Conservation (phyloP, 2,888 invertebrate genomes). For the Sinodicranocentrus sp. region DNA sequence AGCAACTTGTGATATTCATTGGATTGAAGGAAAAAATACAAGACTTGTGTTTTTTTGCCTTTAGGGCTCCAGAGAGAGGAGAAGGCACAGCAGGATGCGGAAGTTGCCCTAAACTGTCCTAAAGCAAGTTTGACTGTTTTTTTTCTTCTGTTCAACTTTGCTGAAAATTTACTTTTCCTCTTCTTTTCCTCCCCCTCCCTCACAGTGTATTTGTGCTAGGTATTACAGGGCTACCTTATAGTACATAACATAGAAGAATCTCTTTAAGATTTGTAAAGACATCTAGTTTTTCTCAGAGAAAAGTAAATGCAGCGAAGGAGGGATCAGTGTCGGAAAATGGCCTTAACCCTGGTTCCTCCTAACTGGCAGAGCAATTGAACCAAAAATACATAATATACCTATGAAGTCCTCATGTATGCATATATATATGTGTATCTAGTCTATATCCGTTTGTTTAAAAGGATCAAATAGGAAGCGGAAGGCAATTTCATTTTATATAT, state of each 20-base stretch:
- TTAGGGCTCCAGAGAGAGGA: conserved; percentile 30
- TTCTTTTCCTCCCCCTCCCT: conserved; percentile 44
- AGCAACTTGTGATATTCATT: too few species aligned
- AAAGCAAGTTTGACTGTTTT: conserved; percentile 53
- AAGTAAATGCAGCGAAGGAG: conserved; percentile 37
- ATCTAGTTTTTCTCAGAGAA: too few species aligned
- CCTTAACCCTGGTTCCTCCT: conserved; percentile 62
- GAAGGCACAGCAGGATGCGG: conserved; percentile 53
- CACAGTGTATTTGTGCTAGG: conserved; percentile 15
- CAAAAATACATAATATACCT: not conserved
- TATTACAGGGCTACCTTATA: conserved; percentile 28
- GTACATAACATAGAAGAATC: conserved; percentile 28
- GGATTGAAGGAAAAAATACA: too few species aligned
- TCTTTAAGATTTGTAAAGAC: too few species aligned
- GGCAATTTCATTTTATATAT: conserved; percentile 57
- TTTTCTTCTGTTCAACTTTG: conserved; percentile 53
- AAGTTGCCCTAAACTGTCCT: conserved; percentile 63
- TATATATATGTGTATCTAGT: too few species aligned
- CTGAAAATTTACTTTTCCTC: conserved; percentile 64
- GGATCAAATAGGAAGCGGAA: conserved; percentile 47
- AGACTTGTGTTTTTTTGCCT: conserved; percentile 55
- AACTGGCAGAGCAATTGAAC: conserved; percentile 11
- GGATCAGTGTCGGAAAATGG: conserved; percentile 47
- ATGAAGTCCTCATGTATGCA: not conserved
- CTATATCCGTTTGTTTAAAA: conserved; percentile 31